Percentiles rank a stretch among this genome's conserved stretches.
Evolutionary conservation across 1,140 invertebrate species (phyloP).

Genomic region (Nasonia giraulti): DNA sequence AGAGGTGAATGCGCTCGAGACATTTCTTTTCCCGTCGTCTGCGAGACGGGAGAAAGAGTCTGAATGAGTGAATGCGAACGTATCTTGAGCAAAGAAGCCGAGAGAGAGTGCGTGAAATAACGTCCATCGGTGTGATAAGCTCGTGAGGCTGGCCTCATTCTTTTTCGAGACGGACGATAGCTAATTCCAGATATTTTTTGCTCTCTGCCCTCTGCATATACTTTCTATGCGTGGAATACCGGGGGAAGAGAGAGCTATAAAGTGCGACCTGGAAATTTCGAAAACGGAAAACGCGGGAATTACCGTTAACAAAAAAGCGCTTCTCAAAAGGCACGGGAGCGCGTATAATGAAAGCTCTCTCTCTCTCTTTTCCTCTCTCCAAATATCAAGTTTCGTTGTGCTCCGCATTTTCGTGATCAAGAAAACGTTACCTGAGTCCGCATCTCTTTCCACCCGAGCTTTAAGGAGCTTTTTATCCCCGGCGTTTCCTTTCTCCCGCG

Average conservation of each 20-base stretch:
- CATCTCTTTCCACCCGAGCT: no score
- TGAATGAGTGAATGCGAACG: conserved; percentile 29
- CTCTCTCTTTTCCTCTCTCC: no score
- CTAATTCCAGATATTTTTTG: no score
- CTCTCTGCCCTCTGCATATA: no score
- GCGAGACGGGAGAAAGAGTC: no score
- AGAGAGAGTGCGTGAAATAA: not conserved
- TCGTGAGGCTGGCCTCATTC: not conserved
- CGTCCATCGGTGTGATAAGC: conserved; percentile 5
- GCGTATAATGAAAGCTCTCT: not conserved
- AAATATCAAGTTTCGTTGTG: not conserved
- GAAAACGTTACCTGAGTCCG: not conserved
- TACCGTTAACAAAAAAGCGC: not conserved
- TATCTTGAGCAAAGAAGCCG: conserved; percentile 4
- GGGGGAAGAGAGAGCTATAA: not conserved
- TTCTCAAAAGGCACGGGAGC: not conserved
- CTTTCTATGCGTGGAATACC: no score
- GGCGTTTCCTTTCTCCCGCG: not conserved
- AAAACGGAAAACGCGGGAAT: not conserved
- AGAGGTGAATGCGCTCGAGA: conserved; percentile 5
- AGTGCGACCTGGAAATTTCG: not conserved
- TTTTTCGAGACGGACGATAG: not conserved
- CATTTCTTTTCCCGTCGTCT: not conserved
- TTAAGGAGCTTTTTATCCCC: not conserved
- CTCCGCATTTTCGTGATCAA: not conserved